Base-by-base conservation (phyloP, 1,140 invertebrate species). In the Hyles vespertilio region DNA sequence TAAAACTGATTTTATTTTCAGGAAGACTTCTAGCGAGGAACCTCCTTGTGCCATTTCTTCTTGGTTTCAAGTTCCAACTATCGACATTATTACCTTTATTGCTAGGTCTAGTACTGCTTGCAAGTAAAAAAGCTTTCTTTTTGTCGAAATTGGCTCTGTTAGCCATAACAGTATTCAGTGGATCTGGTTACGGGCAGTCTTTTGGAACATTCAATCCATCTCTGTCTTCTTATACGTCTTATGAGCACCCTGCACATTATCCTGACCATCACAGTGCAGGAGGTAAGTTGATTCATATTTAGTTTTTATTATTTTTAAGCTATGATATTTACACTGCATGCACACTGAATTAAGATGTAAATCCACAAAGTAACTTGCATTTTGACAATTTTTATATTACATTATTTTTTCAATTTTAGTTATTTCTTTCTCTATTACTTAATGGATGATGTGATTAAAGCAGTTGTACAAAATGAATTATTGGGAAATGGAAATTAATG, bases 61-160 rank as follows among this genome's bases (percentile, higher is more conserved):
- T 95, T 32, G 94, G 94, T 7, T 91, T 95, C 48, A 95, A 95
- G 84, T 94, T 95, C 73, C 94, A 94, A 63, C 73, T 95, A 46
- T 91, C 93, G 0, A 94, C 94, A 0, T 73, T 95, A 47, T 80
- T 95, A 10, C 94, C 94, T 0, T 78, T 95, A 57, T 67, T 95
- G 0, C 93, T 95, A 61, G 94, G 93, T 2, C 70, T 93, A 9
- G 77, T 95, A 40, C 89, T 94, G 49, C 54, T 95, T 33, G 77
- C 94, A 3, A 92, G 93, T 5, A 95, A 95, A 71, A 95, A 95
- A 71, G 94, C 93, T 0, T 89, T 94, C 33, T 74, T 95, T 2
- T 60, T 95, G 6, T 93, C 93, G 11, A 95, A 95, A 81, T 58
- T 95, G 56, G 94, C 94, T 0, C 71, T 95, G 1, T 79, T 95